Evolutionary conservation across 2,888 invertebrate species (phyloP).

Genomic region (Synanthedon formicaeformis): DNA sequence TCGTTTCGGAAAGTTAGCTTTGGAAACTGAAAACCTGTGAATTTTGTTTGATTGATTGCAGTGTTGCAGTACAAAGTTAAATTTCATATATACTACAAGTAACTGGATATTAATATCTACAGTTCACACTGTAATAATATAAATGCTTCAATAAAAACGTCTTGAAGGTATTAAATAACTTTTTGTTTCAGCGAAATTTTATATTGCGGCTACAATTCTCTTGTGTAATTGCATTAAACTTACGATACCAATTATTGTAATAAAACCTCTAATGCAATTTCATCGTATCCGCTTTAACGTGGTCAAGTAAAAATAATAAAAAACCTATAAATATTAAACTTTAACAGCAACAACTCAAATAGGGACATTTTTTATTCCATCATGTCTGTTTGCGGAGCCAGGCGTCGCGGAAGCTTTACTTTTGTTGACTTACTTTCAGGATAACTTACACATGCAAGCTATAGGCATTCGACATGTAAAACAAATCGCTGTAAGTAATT

Average conservation of each 20-base stretch:
- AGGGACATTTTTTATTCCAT: conserved; percentile 48
- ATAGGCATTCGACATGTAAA: not conserved
- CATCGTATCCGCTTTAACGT: too few relatives aligned
- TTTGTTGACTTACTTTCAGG: conserved; percentile 22
- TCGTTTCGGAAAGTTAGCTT: conserved; percentile 52
- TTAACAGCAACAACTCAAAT: not conserved
- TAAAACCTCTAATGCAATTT: too few relatives aligned
- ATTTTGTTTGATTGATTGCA: conserved; percentile 65
- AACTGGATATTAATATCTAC: too few relatives aligned
- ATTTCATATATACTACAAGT: too few relatives aligned
- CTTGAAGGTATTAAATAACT: too few relatives aligned
- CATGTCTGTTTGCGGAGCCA: conserved; percentile 37
- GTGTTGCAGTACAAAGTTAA: not conserved
- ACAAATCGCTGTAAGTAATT: not conserved
- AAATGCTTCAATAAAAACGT: too few relatives aligned
- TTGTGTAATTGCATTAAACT: too few relatives aligned
- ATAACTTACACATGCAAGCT: not conserved
- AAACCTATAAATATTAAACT: not conserved
- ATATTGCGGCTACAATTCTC: too few relatives aligned
- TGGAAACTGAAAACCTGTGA: conserved; percentile 34
- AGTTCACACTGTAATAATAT: too few relatives aligned
- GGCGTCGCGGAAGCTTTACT: conserved; percentile 16
- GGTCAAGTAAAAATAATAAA: too few relatives aligned
- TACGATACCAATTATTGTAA: too few relatives aligned
- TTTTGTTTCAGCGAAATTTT: too few relatives aligned